Conservation (phyloP, 2,888 invertebrate genomes). For the Latheticus oryzae region DNA sequence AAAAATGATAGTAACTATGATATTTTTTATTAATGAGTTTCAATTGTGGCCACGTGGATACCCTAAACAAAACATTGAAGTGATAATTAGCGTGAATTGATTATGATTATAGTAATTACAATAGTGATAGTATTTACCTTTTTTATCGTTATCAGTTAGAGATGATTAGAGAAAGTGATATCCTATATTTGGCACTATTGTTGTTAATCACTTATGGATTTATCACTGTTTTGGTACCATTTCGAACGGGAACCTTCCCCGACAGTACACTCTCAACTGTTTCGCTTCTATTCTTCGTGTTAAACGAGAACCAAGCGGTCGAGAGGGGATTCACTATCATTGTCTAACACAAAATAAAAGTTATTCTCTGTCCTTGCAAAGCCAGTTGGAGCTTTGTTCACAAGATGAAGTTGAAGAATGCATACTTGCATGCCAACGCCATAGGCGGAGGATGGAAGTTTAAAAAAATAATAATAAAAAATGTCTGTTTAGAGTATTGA, state of each 20-base stretch:
- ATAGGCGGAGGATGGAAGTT: conserved; percentile 8
- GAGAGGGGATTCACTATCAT: conserved; percentile 24
- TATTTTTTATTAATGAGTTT: conserved; percentile 5
- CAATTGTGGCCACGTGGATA: conserved; percentile 11
- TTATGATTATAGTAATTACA: conserved; percentile 1
- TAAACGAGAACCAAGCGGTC: conserved; percentile 5
- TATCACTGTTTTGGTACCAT: conserved; percentile 26
- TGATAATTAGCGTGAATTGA: conserved; percentile 11
- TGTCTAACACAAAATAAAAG: conserved; percentile 9
- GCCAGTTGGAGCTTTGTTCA: conserved; percentile 32
- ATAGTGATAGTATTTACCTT: conserved; percentile 19
- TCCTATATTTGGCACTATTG: conserved; percentile 23
- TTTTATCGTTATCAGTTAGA: neutral
- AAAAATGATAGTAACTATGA: neutral
- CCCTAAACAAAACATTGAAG: neutral
- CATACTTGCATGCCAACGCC: conserved; percentile 26
- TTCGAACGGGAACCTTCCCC: conserved; percentile 27
- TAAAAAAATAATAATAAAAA: conserved; percentile 7
- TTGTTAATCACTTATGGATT: conserved; percentile 15
- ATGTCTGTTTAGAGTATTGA: no score
- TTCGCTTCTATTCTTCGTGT: conserved; percentile 32
- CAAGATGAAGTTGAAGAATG: conserved; percentile 37
- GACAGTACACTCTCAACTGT: conserved; percentile 35
- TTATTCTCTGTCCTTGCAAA: conserved; percentile 4
- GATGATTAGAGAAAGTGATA: no score